Evolutionary conservation across 2,113 vertebrate genomes (phyloP), one percentile per base, ranked within the genome.

Genomic region (Candoia aspera): DNA sequence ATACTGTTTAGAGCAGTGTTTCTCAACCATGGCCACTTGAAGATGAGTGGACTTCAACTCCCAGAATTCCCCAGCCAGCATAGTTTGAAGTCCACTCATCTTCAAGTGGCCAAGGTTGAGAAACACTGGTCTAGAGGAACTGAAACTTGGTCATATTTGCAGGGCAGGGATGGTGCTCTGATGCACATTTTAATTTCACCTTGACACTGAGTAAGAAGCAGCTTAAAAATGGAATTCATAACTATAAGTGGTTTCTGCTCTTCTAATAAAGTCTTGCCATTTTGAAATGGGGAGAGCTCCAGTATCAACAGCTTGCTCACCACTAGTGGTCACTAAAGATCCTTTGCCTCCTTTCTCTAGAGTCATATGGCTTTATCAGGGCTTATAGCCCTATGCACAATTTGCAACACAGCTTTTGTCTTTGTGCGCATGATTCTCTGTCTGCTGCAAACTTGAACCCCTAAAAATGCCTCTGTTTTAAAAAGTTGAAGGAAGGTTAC

Each of bases 251-350:
- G 6, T 53, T 64, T 24, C 53, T 15, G 6, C 29, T 62, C 37
- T 62, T n/a, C 23, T 49, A 21, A 79, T 19, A 5, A 49, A 49
- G 49, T 49, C 17, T 79, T 79, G 15, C 49, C 49, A 5, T 79
- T 79, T 42, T 37, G 21, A 79, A 9, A 42, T 17, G 1, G 33
- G 3, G 73, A 42, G 33, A 79, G 2, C 62, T 84, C 26, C 59
- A 87, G 19, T 21, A 9, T 9, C 83, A 93, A 26, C 13, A 90
- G 4, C 49, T 58, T 42, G 57, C n/a, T n/a, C n/a, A n/a, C 84
- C 60, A 53, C 93, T 93, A 68, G 93, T 90, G 86, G 89, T 73
- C 87, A 79, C 24, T 88, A 86, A 49, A 87, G 54, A 8, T 84
- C 37, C 58, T 8, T 8, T 91, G 92, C 26, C 26, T 0, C 84